Percentiles rank a stretch among this genome's conserved stretches.
These are phyloP conservation scores for Micromussa lordhowensis DNA, from an alignment of 92 coral and sea anemone genomes.

Conservation along the genomic window DNA sequence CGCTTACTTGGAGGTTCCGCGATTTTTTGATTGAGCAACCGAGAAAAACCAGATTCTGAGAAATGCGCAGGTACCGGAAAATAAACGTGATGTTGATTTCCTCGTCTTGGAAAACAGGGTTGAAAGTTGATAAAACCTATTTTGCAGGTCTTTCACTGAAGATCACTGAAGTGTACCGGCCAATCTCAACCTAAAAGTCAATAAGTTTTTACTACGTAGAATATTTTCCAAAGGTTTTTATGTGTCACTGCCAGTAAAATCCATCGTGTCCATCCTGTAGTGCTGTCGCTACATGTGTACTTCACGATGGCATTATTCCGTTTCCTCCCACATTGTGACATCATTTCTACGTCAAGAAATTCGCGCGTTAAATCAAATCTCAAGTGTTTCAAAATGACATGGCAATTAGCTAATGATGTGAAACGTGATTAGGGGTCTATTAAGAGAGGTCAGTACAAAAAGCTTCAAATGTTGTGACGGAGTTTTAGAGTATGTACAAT, in stretches of 20 bases:
- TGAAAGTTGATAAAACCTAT: background rate
- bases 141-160: background rate
- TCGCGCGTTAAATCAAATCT: background rate
- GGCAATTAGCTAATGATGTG: conserved; percentile 1
- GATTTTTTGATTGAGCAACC: background rate
- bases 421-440: background rate
- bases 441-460: background rate
- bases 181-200: background rate
- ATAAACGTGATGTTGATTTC: background rate
- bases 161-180: background rate
- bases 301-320: conserved; percentile 8
- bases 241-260: background rate
- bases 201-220: background rate
- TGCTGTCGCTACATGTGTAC: background rate
- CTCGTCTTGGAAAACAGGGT: background rate
- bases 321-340: conserved; percentile 12
- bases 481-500: background rate
- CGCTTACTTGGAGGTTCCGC: conserved; percentile 4
- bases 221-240: background rate
- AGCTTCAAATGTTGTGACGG: background rate
- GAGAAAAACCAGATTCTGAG: background rate
- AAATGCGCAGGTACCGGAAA: background rate
- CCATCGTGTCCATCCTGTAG: background rate
- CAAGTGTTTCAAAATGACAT: conserved; percentile 3
- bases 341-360: background rate